Base-by-base conservation (phyloP, 2,113 vertebrate species). In the Engraulis encrasicolus region DNA sequence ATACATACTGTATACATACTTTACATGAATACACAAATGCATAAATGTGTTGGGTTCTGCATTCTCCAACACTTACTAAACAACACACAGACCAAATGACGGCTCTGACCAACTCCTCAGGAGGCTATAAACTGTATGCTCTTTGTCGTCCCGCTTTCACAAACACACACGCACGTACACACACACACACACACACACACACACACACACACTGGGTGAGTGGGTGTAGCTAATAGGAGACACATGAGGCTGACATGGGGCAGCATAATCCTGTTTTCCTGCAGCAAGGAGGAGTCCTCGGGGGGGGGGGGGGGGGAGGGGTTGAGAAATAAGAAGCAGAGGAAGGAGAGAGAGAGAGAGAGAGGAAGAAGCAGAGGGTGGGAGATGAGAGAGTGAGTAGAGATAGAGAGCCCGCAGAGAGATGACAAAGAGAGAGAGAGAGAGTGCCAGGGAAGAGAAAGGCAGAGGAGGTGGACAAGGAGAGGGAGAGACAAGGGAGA, bases 211-310 rank as follows among this genome's bases (percentile, higher is more conserved):
- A 84, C 88, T 85, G 87, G 88, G 82, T 88, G 85, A 89, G 89
- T 88, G 89, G 92, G 90, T 92, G 90, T 90, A 85, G 91, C 93
- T 95, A 95, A 95, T 94, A 92, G 91, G 92, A 94, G 92, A 94
- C 92, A 94, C 92, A 94, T 95, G 93, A 92, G 92, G 92, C 92
- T 91, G 93, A 92, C 91, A 89, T 85, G 92, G 93, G 91, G 91
- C n/a, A n/a, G n/a, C 89, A 91, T 91, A 93, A 92, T 90, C 89
- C 90, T 88, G 90, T 85, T 34, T 91, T n/a, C n/a, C 90, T 94
- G 90, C 92, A 94, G 83, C 90, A 92, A 88, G 89, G 58, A 23
- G 27, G 58, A n/a, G 23, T 18, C 19, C 18, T n/a, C 18, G 85
- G 71, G n/a, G 82, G 87, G 90, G 87, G 88, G 83, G 87, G 45